Evolutionary conservation across 37 sponge, comb jelly and placozoan species (phyloP).

Genomic region (Lycopodina hypogea): DNA sequence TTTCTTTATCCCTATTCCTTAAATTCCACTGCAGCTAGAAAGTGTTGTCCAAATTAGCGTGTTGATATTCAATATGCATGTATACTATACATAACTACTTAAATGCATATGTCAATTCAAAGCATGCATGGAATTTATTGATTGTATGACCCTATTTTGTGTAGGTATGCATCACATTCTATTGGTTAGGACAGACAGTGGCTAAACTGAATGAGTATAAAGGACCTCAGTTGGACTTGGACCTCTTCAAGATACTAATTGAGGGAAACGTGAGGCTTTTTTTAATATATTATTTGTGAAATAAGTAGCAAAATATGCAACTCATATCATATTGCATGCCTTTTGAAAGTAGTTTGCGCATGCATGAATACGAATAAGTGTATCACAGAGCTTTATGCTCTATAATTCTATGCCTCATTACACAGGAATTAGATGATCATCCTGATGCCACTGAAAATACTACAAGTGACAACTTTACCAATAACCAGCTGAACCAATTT

Average conservation of each 20-base stretch:
- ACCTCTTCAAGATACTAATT: conserved; percentile 57
- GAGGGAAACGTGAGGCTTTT: not conserved
- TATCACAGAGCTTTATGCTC: too few relatives aligned
- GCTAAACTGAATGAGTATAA: conserved; percentile 50
- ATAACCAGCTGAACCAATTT: not conserved
- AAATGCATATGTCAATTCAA: too few relatives aligned
- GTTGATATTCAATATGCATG: not conserved
- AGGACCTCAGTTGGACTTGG: conserved; percentile 76
- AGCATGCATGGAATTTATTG: not conserved
- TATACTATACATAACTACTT: too few relatives aligned
- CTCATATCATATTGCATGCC: not conserved
- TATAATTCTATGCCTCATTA: not conserved
- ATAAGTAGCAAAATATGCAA: not conserved
- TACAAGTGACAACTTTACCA: not conserved
- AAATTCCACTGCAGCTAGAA: too few relatives aligned
- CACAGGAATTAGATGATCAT: not conserved
- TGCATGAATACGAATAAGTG: too few relatives aligned
- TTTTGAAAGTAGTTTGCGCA: not conserved
- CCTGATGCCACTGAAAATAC: not conserved
- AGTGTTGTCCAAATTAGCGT: not conserved
- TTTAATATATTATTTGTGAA: not conserved
- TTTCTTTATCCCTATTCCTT: too few relatives aligned
- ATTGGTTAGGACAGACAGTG: conserved; percentile 75
- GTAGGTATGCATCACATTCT: conserved; percentile 79
- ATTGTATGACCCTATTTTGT: not conserved